Evolutionary conservation across 2,888 invertebrate genomes (phyloP).

Genomic region (Furcula furcula): DNA sequence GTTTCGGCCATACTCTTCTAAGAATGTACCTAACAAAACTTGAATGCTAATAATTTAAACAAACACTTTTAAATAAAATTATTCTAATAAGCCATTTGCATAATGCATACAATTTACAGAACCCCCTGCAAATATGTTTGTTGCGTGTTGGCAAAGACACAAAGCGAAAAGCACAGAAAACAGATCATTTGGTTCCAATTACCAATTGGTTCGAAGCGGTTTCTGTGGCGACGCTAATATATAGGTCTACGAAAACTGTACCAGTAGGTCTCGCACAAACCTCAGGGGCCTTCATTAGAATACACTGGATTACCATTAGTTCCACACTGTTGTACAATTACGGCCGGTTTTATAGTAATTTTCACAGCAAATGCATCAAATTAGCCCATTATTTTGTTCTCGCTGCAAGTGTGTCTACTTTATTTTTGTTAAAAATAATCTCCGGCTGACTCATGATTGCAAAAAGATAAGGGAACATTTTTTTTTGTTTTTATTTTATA

Average conservation of each 20-base stretch:
- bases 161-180: slow-evolving; percentile 20
- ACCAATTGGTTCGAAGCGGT: slow-evolving; percentile 18
- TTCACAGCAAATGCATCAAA: slow-evolving; percentile 37
- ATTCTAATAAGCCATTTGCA: too few species aligned
- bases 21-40: too few species aligned
- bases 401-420: slow-evolving; percentile 4
- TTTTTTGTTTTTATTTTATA: slow-evolving; percentile 20
- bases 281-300: slow-evolving; percentile 33
- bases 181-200: slow-evolving; percentile 19
- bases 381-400: slow-evolving; percentile 36
- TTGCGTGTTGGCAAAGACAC: slow-evolving; percentile 25
- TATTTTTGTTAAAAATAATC: slow-evolving; percentile 12
- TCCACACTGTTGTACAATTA: slow-evolving; percentile 33
- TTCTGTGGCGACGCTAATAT: slow-evolving; percentile 23
- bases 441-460: slow-evolving; percentile 13
- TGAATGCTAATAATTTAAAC: too few species aligned
- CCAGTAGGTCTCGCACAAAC: slow-evolving; percentile 17
- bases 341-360: slow-evolving; percentile 25
- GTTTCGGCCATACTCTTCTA: too few species aligned
- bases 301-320: slow-evolving; percentile 32
- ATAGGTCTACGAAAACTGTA: slow-evolving; percentile 24
- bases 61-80: too few species aligned
- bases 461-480: slow-evolving; percentile 13
- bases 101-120: too few species aligned
- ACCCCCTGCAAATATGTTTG: too few species aligned